phyloP scores from a whole-genome alignment of 2,797 vertebrate genomes.

The Menidia menidia region DNA sequence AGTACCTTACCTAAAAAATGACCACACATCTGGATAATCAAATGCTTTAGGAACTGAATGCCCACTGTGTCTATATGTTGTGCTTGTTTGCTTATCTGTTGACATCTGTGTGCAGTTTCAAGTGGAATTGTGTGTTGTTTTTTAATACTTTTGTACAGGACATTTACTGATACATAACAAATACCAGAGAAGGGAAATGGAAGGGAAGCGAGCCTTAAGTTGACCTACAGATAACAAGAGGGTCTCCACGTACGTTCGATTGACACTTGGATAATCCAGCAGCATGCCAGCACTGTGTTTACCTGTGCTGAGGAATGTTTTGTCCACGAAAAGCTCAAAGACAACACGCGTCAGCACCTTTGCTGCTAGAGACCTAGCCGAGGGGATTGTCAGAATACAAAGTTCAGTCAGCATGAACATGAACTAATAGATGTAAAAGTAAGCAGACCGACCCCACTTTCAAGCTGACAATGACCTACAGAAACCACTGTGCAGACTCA shows the following conservation, averaged over 20 bases:
- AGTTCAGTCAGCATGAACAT: too few species aligned
- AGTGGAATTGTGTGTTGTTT: too few species aligned
- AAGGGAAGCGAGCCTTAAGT: too few species aligned
- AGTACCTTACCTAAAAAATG: too few species aligned
- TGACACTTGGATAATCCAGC: constrained; percentile 18
- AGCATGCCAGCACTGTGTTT: constrained; percentile 18
- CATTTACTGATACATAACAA: background rate
- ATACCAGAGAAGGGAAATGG: background rate
- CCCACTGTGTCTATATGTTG: too few species aligned
- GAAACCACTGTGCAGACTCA: background rate
- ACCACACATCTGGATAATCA: too few species aligned
- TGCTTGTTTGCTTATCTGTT: too few species aligned
- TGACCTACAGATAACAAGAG: background rate
- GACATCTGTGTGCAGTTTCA: too few species aligned
- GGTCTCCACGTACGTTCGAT: background rate
- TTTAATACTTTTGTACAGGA: too few species aligned
- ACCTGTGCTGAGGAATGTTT: constrained; percentile 8
- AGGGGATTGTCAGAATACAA: too few species aligned
- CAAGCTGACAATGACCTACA: background rate
- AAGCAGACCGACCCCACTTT: background rate
- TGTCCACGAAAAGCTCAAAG: too few species aligned
- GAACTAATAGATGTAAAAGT: background rate
- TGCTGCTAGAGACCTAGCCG: constrained; percentile 17
- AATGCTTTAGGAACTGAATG: too few species aligned
- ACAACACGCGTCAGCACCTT: background rate